Percentiles rank a stretch among this genome's conserved stretches.
Conservation (phyloP, 2,113 vertebrate genomes). For the Serinus canaria region DNA sequence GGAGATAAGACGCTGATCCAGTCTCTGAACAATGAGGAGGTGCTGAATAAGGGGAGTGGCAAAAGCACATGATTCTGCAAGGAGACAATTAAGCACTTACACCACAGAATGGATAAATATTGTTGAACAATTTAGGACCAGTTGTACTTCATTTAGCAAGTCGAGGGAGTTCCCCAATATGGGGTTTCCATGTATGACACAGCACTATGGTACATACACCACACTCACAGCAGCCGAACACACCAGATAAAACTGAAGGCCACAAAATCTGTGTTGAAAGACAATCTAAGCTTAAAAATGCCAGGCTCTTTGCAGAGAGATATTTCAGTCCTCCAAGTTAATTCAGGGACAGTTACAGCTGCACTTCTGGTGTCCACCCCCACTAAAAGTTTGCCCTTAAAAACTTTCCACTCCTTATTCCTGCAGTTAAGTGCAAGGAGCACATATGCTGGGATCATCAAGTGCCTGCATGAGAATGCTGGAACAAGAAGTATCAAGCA, state of each 20-base stretch:
- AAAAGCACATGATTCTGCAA: neutral
- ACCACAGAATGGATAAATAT: neutral
- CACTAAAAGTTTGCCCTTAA: neutral
- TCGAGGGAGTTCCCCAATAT: neutral
- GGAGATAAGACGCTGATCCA: accelerated
- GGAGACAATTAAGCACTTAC: neutral
- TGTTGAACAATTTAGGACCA: neutral
- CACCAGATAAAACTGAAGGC: neutral
- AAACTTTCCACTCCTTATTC: neutral
- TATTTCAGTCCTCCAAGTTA: neutral
- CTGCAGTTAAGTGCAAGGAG: neutral
- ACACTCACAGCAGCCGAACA: neutral
- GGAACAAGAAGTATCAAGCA: neutral
- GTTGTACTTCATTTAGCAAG: neutral
- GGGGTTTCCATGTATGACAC: neutral
- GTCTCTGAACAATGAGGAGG: neutral
- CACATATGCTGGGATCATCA: neutral
- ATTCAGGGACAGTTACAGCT: neutral
- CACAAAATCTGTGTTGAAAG: neutral
- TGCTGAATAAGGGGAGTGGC: no score
- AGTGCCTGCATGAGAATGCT: neutral
- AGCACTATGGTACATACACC: neutral
- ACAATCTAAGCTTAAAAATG: neutral
- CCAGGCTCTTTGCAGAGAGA: neutral
- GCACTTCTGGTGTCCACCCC: neutral